Conservation (phyloP, 2,797 vertebrate species). For the Alfaro cultratus region DNA sequence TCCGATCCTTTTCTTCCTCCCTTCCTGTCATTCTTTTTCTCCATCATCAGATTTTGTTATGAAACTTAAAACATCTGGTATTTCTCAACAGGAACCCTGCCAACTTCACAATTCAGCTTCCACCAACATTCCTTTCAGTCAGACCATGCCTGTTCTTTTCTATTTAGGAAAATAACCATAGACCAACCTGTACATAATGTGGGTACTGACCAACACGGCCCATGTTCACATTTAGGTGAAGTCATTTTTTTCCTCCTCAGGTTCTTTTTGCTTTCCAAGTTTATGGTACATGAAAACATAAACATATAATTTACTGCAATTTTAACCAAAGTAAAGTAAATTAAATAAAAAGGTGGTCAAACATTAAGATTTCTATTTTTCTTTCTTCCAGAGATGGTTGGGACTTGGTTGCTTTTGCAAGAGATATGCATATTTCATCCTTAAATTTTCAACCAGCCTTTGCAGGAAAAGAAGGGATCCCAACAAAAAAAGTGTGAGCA, state of each 20-base stretch:
- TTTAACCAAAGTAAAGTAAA: not conserved
- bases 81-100: not conserved
- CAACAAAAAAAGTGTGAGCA: not conserved
- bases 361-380: not conserved
- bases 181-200: slow-evolving; percentile 24
- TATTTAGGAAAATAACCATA: slow-evolving; percentile 66
- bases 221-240: slow-evolving; percentile 46
- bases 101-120: slow-evolving; percentile 17
- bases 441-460: not conserved
- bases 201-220: slow-evolving; percentile 49
- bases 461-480: not conserved
- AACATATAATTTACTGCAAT: not conserved
- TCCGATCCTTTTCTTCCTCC: slow-evolving; percentile 13
- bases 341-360: not conserved
- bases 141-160: slow-evolving; percentile 61
- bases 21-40: slow-evolving; percentile 33
- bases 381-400: not conserved
- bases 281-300: not conserved
- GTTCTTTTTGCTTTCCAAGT: not conserved
- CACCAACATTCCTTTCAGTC: slow-evolving; percentile 52
- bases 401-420: not conserved
- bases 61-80: slow-evolving; percentile 30
- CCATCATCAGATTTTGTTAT: slow-evolving; percentile 20
- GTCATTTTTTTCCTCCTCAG: not conserved
- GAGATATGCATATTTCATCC: not conserved